Evolutionary conservation across 2,113 vertebrate genomes (phyloP).

Genomic region (Monarcha castaneiventris): DNA sequence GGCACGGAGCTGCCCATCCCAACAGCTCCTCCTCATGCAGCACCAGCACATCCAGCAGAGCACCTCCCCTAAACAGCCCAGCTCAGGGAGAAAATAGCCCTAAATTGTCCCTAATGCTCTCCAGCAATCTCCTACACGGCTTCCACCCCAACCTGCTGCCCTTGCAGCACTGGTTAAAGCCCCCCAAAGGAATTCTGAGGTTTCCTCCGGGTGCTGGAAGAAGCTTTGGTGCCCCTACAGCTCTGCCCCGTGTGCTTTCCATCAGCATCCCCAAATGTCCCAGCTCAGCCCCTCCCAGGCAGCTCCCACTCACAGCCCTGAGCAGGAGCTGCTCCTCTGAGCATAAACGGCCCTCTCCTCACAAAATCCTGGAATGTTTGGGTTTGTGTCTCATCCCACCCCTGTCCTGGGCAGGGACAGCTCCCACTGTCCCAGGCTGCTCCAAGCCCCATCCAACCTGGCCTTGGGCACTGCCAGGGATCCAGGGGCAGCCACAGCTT

Average conservation of each 20-base stretch:
- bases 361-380: not conserved
- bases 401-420: not conserved
- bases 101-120: not conserved
- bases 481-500: not conserved
- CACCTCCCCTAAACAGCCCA: too few relatives aligned
- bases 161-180: not conserved
- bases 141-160: not conserved
- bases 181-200: not conserved
- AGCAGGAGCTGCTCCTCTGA: not conserved
- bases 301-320: not conserved
- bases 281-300: not conserved
- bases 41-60: not conserved
- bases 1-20: too few relatives aligned
- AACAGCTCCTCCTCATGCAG: not conserved
- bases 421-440: accelerated
- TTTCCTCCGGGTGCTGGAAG: not conserved
- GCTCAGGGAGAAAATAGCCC: accelerated
- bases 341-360: accelerated
- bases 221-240: too few relatives aligned
- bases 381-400: not conserved
- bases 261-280: not conserved
- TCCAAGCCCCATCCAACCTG: accelerated
- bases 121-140: not conserved
- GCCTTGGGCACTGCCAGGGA: not conserved
- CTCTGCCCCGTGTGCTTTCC: not conserved